Base-by-base conservation (phyloP, 2,888 invertebrate species). In the Herminia tarsipennalis region DNA sequence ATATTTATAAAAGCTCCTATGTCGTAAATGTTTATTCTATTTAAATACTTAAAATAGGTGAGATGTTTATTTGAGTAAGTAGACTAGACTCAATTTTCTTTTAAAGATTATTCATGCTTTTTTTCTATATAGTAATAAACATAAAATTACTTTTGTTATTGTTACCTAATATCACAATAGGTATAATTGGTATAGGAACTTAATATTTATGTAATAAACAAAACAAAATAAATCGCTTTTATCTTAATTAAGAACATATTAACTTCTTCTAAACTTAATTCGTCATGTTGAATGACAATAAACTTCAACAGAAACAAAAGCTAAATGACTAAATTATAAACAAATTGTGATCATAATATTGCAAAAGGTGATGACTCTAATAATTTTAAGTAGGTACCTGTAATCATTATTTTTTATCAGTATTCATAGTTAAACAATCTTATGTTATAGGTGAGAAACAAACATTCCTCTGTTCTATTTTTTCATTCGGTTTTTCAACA, bases 371-470 rank as follows among this genome's bases (percentile, higher is more conserved):
- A 29, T 21, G 32, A 32, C 24, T 32, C 32, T 40, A 40, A 32
- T 33, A 13, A 33, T 33, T 12, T 21, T 22, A 33, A 22, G 14
- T 33, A 33, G 22, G 33, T 33, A 39, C 14, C 24, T 22, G 27
- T 40, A 33, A 40, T 33, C 9, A 18, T 40, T 44, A 37, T 21
- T 41, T 28, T 12, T 37, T 41, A 52, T 48, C 41, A 45, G 32
- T 53, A 53, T 18, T 53, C 45, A 38, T 25, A 44, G 21, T 53
- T 44, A 22, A 47, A 47, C 32, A 49, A 17, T 36, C 49, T 49
- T 43, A 49, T 49, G 21, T 43, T 48, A 12, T 48, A 43, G 9
- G 38, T 24, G 5, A 43, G 17, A 25, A 48, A 43, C 13, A 48
- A 25, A n/a, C n/a, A n/a, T n/a, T n/a, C n/a, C n/a, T n/a, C n/a